Base-by-base conservation (phyloP, 2,888 invertebrate species). In the Steromphala cineraria region DNA sequence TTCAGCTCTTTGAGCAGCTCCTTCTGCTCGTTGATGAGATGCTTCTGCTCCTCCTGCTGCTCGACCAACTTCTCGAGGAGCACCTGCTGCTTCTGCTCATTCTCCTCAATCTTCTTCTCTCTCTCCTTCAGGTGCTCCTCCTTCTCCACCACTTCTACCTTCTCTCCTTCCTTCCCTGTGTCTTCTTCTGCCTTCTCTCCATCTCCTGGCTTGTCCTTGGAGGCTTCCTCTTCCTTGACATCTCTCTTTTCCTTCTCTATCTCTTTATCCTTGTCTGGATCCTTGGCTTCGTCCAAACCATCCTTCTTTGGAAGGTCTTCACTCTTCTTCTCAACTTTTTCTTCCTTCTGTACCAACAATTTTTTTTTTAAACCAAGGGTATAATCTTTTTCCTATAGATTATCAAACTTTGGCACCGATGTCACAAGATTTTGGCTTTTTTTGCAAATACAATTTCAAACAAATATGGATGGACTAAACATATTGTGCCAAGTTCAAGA, bases 1-100 rank as follows among this genome's bases (percentile, higher is more conserved):
- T 92, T 90, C 46, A 92, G 84, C 62, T 92, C 90, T 40, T 91
- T 85, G 15, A 92, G 84, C 36, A 92, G 87, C 84, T 91, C 85
- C 81, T 90, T 90, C 82, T 92, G 92, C 79, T 93, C 90, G 40
- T 91, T 84, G 5, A 93, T 87, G 53, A 93, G 79, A 67, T 90
- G 85, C 75, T 90, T 84, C 83, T 92, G 91, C 77, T 90, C 89
- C 77, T 85, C 82, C 52, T 91, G 90, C 67, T 92, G 91, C 55
- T 89, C 84, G 75, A 90, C 89, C 55, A 92, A 79, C 80, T 91
- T 87, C 1, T 86, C 83, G 52, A 90, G 78, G 24, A 90, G 82
- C 77, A 87, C 86, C 21, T 86, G 78, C 56, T 87, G 84, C 53
- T 89, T 87, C 71, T 81, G 82, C 55, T 84, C 85, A 28, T 80